Evolutionary conservation across 2,888 invertebrate species (phyloP), one percentile per base, ranked within the genome.

Genomic region (Eupithecia centaureata): DNA sequence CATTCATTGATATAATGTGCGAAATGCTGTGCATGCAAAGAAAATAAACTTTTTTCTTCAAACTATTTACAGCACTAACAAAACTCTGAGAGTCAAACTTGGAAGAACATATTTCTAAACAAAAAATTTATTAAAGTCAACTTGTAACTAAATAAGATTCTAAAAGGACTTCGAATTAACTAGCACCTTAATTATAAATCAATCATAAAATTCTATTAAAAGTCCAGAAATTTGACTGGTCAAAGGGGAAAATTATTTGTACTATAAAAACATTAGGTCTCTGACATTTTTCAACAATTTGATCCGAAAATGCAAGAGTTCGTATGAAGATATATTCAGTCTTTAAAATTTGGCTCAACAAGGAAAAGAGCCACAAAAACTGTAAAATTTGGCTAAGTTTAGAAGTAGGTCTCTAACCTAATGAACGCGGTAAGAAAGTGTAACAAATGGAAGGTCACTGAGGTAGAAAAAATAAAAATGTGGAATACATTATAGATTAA

Each of bases 171-270:
- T 81, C 51, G 77, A 83, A 79, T 80, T 75, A 86, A 79, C 83
- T 89, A 90, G 90, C 90, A 91, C 90, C 90, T 90, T 88, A 78
- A 60, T 33, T 57, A 57, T 47, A 65, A 58, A 47, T 51, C 38
- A 71, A 57, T 18, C 8, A 68, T 69, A 65, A 66, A 63, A 63
- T 61, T 61, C 51, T 35, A 60, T 30, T 22, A 62, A 47, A 67
- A 56, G 66, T 76, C 72, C 67, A 74, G 12, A 77, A 80, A 75
- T 78, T 1, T 12, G 7, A 77, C 68, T 78, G 77, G 72, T 74
- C 73, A 76, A 77, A 76, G 72, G 63, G 63, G 59, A 42, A 42
- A 42, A 8, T 42, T 18, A 42, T 42, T 42, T 18, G 42, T 10
- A 38, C 38, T n/a, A 38, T n/a, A 38, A 8, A 22, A 0, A 22